phyloP scores from a whole-genome alignment of 2,888 invertebrate species.

The Melangyna quadrimaculata region DNA sequence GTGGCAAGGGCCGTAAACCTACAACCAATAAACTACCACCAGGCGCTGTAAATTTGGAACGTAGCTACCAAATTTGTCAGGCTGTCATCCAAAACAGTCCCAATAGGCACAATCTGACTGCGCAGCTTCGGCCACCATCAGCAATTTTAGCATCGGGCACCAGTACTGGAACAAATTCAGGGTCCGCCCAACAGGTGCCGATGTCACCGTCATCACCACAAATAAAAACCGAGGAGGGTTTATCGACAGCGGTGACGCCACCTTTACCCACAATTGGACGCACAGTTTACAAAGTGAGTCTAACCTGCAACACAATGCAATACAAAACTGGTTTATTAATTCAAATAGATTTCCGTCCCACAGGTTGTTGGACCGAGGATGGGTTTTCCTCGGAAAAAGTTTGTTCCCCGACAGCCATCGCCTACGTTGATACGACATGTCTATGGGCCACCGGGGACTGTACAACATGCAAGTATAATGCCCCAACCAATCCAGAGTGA shows the following conservation, averaged over 20 bases:
- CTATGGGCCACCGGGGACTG: slow-evolving; percentile 78
- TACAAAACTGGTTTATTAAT: background rate
- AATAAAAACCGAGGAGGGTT: slow-evolving; percentile 73
- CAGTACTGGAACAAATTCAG: slow-evolving; percentile 73
- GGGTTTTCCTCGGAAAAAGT: slow-evolving; percentile 81
- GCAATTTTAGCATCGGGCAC: slow-evolving; percentile 83
- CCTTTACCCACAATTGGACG: slow-evolving; percentile 77
- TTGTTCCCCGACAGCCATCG: slow-evolving; percentile 83
- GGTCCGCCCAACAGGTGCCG: slow-evolving; percentile 73
- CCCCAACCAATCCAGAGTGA: slow-evolving; percentile 74
- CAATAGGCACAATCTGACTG: slow-evolving; percentile 92
- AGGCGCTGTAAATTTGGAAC: slow-evolving; percentile 94
- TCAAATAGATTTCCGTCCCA: slow-evolving; percentile 8
- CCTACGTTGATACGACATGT: slow-evolving; percentile 86
- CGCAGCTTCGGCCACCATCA: slow-evolving; percentile 92
- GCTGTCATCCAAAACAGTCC: slow-evolving; percentile 97
- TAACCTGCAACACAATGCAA: too few species aligned
- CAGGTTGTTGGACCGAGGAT: slow-evolving; percentile 80
- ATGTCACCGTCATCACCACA: slow-evolving; percentile 74
- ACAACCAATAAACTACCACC: slow-evolving; percentile 89
- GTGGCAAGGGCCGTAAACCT: slow-evolving; percentile 80
- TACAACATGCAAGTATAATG: slow-evolving; percentile 72
- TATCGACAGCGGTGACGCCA: slow-evolving; percentile 74
- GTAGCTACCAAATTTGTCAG: slow-evolving; percentile 97
- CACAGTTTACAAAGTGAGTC: slow-evolving; percentile 79